These are phyloP conservation scores for Corbicula japonica DNA, from an alignment of 2,888 invertebrate genomes.

Conservation along the genomic window DNA sequence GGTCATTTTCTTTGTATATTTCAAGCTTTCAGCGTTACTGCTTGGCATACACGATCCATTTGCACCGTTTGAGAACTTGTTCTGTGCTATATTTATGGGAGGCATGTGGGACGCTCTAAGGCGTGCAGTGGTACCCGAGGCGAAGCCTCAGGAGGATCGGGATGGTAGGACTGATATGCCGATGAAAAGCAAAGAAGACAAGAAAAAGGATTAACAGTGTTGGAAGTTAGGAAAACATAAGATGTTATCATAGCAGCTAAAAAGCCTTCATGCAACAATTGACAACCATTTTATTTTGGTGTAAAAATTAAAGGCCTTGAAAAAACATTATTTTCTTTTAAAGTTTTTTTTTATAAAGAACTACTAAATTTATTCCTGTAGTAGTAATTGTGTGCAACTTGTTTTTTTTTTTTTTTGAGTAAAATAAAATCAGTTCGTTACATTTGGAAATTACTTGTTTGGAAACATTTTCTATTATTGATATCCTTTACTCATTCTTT, in stretches of 20 bases:
- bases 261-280: no score
- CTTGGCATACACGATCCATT: conserved; percentile 99
- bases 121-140: conserved; percentile 91
- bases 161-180: conserved; percentile 77
- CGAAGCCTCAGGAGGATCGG: conserved; percentile 76
- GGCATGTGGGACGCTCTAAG: conserved; percentile 99
- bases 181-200: conserved; percentile 82
- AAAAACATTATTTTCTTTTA: no score
- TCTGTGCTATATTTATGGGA: conserved; percentile 95
- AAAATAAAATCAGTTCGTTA: no score
- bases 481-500: no score
- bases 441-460: no score
- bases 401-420: no score
- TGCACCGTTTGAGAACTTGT: conserved; percentile 98
- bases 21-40: conserved; percentile 97
- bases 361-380: no score
- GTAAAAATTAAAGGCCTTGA: no score
- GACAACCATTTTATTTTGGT: no score
- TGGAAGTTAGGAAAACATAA: background rate
- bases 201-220: conserved; percentile 80
- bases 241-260: background rate
- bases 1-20: conserved; percentile 98
- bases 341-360: no score
- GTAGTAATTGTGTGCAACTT: no score
- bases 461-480: no score